These are phyloP conservation scores for Epirrhoe tristata DNA, from an alignment of 2,888 invertebrate species.

Conservation along the genomic window DNA sequence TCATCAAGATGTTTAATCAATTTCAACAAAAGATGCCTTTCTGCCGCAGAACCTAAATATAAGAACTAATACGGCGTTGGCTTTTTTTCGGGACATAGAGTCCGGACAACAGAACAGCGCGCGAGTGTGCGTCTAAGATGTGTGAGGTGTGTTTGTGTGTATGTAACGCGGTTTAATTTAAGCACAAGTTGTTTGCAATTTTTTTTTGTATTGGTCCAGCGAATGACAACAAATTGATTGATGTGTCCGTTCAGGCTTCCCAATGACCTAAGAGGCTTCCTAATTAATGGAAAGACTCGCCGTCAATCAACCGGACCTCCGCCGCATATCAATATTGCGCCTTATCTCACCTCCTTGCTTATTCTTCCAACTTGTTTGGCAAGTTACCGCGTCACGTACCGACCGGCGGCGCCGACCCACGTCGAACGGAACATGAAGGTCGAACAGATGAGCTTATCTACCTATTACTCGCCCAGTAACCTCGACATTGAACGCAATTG, in stretches of 20 bases:
- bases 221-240: neutral
- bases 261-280: no score
- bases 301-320: neutral
- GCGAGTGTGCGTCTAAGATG: neutral
- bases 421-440: conserved; percentile 27
- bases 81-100: no score
- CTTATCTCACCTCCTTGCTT: conserved; percentile 6
- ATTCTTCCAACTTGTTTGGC: conserved; percentile 21
- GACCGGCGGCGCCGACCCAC: conserved; percentile 8
- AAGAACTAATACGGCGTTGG: no score
- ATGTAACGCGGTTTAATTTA: no score
- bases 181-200: no score
- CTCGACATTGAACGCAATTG: conserved; percentile 29
- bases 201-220: neutral
- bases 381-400: conserved; percentile 25
- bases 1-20: no score
- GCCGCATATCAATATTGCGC: conserved; percentile 4
- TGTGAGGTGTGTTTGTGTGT: neutral
- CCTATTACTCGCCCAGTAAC: conserved; percentile 14
- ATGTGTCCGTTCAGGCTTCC: no score
- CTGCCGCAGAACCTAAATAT: no score
- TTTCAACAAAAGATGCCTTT: no score
- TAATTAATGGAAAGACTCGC: neutral
- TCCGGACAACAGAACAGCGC: no score
- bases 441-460: conserved; percentile 23